Percentiles rank a stretch among this genome's conserved stretches.
Conservation (phyloP, 53 echinoderm and acorn worm genomes). For the Zoroaster sp. region DNA sequence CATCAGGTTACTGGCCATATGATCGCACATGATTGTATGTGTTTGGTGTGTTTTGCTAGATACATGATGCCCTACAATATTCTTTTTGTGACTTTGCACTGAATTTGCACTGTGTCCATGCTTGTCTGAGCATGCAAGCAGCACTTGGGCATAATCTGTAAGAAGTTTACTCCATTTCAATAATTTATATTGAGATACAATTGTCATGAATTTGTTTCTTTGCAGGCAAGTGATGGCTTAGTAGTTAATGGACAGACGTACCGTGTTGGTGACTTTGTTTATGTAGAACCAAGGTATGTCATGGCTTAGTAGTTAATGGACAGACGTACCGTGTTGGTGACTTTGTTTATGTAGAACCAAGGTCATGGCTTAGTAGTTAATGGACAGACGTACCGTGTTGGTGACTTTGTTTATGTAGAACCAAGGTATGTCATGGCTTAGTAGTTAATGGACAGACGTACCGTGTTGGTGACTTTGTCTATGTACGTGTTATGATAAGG, state of each 20-base stretch:
- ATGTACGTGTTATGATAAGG: not conserved
- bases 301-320: constrained; percentile 69
- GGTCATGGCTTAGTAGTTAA: constrained; percentile 86
- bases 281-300: constrained; percentile 94
- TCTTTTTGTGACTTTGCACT: too few relatives aligned
- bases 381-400: constrained; percentile 92
- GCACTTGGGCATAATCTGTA: too few relatives aligned
- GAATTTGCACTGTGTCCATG: too few relatives aligned
- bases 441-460: constrained; percentile 88
- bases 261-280: constrained; percentile 93
- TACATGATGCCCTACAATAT: too few relatives aligned
- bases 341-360: constrained; percentile 35
- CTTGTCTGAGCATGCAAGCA: too few relatives aligned
- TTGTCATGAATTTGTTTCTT: not conserved
- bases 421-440: constrained; percentile 81
- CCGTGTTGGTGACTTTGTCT: constrained; percentile 66
- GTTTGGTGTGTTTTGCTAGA: too few relatives aligned
- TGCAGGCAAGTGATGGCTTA: constrained; percentile 77
- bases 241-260: constrained; percentile 91
- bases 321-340: constrained; percentile 91
- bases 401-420: constrained; percentile 96
- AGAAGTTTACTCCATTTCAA: too few relatives aligned
- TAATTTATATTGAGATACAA: too few relatives aligned
- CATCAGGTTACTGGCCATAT: too few relatives aligned
- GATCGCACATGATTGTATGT: too few relatives aligned